These are phyloP conservation scores for Calliopsis andreniformis DNA, from an alignment of 1,140 invertebrate genomes.

Conservation along the genomic window DNA sequence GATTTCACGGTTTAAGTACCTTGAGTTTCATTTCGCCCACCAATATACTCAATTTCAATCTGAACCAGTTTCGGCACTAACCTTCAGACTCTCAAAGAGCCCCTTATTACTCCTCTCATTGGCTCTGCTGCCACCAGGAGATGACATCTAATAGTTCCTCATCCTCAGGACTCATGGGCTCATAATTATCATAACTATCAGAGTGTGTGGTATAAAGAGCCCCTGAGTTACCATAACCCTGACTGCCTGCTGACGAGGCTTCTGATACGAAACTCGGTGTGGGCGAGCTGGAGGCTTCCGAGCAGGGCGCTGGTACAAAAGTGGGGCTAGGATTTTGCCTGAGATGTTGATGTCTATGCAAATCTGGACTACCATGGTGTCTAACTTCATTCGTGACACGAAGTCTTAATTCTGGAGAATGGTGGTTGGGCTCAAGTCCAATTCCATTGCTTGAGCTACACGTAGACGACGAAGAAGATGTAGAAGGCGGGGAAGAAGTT, in stretches of 20 bases:
- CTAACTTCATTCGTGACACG: conserved; percentile 50
- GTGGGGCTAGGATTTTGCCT: conserved; percentile 72
- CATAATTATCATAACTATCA: conserved; percentile 89
- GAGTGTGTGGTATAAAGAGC: conserved; percentile 82
- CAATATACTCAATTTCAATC: no score
- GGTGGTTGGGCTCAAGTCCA: conserved; percentile 37
- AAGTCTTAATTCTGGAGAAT: conserved; percentile 50
- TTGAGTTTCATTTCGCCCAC: no score
- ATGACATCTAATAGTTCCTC: conserved; percentile 95
- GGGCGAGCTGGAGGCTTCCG: conserved; percentile 88
- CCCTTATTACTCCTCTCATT: conserved; percentile 70
- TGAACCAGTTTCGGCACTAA: conserved; percentile 65
- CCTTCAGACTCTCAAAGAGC: no score
- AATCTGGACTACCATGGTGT: conserved; percentile 59
- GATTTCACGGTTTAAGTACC: no score
- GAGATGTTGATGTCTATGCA: conserved; percentile 56
- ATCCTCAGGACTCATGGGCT: conserved; percentile 93
- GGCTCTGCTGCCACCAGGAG: conserved; percentile 90
- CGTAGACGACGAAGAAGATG: conserved; percentile 58
- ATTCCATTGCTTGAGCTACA: conserved; percentile 46
- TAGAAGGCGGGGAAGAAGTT: conserved; percentile 60
- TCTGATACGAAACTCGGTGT: conserved; percentile 91
- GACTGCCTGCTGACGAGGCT: conserved; percentile 83
- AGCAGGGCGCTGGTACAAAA: conserved; percentile 84
- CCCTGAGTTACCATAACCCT: conserved; percentile 79